phyloP scores from a whole-genome alignment of 2,113 vertebrate species.

The Pedetes capensis region DNA sequence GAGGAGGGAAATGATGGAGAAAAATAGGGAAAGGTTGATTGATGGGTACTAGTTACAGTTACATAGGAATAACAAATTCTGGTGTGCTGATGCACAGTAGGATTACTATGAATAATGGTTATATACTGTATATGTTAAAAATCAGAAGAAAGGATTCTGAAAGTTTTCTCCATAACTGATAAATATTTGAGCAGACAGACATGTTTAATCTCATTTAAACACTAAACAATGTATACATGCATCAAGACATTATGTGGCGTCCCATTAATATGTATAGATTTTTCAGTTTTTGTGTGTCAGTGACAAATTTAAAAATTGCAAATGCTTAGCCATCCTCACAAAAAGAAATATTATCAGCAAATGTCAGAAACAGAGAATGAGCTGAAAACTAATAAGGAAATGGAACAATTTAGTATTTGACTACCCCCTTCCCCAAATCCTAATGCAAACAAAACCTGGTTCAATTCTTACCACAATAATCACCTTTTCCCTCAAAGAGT shows the following conservation, averaged over 20 bases:
- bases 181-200: neutral
- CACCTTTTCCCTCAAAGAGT: neutral
- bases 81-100: no score
- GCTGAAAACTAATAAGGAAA: neutral
- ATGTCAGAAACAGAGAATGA: neutral
- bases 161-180: neutral
- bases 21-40: neutral
- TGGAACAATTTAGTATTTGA: neutral
- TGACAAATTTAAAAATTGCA: neutral
- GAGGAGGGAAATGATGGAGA: no score
- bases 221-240: neutral
- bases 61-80: neutral
- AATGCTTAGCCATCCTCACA: neutral
- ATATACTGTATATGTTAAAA: neutral
- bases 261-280: neutral
- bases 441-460: conserved; percentile 16
- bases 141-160: neutral
- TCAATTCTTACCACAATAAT: neutral
- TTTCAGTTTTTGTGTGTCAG: neutral
- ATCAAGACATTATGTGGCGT: neutral
- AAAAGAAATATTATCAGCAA: neutral
- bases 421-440: neutral
- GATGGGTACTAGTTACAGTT: neutral
- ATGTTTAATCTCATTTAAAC: neutral
- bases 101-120: neutral